A percentile compares a stretch with the other conserved stretches of the same genome.
Evolutionary conservation across 2,888 invertebrate species (phyloP).

Genomic region (Pollenia griseotomentosa): DNA sequence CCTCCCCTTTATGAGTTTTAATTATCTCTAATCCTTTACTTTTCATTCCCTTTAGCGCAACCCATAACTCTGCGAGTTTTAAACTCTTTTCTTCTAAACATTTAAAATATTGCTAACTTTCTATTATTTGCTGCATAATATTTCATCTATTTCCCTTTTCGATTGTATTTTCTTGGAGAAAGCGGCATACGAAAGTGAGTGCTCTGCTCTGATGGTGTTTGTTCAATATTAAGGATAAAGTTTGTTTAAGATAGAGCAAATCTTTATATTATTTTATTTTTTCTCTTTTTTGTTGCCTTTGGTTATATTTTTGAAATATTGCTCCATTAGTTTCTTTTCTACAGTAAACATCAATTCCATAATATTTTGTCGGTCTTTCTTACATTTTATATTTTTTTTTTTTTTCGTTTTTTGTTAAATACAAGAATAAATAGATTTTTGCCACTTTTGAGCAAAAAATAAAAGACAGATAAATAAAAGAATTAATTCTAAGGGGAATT

Average conservation of each 20-base stretch:
- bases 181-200: background rate
- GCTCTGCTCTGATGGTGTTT: background rate
- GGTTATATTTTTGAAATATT: conserved; percentile 38
- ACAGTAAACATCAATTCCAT: conserved; percentile 38
- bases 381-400: background rate
- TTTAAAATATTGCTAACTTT: conserved; percentile 7
- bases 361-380: conserved; percentile 40
- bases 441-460: background rate
- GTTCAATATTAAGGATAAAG: conserved; percentile 40
- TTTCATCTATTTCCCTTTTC: conserved; percentile 50
- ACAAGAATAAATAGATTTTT: conserved; percentile 23
- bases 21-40: too few relatives aligned
- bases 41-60: too few relatives aligned
- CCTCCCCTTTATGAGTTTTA: too few relatives aligned
- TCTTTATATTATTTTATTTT: conserved; percentile 25
- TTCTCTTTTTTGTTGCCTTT: background rate
- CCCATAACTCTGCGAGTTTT: too few relatives aligned
- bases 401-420: background rate
- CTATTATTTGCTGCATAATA: conserved; percentile 9
- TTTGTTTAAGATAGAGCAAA: conserved; percentile 42
- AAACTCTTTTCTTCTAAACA: background rate
- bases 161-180: background rate
- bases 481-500: conserved; percentile 9
- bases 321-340: conserved; percentile 61
- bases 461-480: conserved; percentile 13